Percentiles rank a stretch among this genome's conserved stretches.
Conservation (phyloP, 2,888 invertebrate species). For the Conchocele bisecta region DNA sequence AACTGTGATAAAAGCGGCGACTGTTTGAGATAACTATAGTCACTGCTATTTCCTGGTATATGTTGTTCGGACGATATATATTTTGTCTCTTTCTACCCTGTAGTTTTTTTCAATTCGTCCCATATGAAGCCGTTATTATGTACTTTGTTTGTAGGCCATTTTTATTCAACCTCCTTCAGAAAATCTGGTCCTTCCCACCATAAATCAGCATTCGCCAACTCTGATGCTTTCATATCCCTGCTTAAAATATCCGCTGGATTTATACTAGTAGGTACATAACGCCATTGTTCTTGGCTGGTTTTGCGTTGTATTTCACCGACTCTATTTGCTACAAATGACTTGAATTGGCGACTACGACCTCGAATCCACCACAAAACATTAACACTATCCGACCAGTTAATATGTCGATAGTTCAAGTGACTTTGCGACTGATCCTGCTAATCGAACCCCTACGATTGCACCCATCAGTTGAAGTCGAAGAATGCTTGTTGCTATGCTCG, state of each 20-base stretch:
- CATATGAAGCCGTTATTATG: not conserved
- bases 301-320: constrained; percentile 49
- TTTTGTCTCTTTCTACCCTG: not conserved
- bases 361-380: constrained; percentile 41
- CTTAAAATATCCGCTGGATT: constrained; percentile 24
- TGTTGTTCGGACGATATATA: no score
- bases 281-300: constrained; percentile 36
- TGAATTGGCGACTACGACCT: constrained; percentile 22
- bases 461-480: constrained; percentile 27
- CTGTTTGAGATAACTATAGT: no score
- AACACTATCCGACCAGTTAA: constrained; percentile 32
- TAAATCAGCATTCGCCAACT: not conserved
- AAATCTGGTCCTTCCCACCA: constrained; percentile 46
- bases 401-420: not conserved
- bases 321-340: constrained; percentile 58
- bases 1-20: not conserved
- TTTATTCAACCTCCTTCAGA: not conserved
- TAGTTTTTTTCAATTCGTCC: not conserved
- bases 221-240: not conserved
- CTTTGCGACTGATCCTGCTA: no score
- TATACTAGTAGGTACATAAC: constrained; percentile 17
- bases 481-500: constrained; percentile 22
- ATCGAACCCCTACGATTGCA: constrained; percentile 22
- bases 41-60: no score
- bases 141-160: constrained; percentile 17